Base-by-base conservation (phyloP, 2,797 vertebrate genomes). In the Squalus acanthias region DNA sequence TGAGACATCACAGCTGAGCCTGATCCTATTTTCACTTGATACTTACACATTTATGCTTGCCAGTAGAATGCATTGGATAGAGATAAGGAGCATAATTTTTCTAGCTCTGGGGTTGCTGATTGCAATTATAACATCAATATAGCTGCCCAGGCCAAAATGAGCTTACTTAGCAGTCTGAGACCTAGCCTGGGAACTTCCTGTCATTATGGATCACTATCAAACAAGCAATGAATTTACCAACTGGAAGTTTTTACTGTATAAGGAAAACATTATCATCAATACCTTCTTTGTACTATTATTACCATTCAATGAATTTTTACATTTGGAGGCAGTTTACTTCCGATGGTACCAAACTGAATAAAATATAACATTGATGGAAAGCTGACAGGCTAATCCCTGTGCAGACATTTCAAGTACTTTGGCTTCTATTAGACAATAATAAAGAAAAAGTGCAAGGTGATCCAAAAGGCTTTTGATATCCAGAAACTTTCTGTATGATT, bases 401-500 rank as follows among this genome's bases (percentile, higher is more conserved):
- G 12, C 88, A 91, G 57, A 63, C 57, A 91, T n/a, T 91, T 91
- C 88, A 65, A 91, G 88, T 63, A 60, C 26, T 65, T 91, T 13
- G 63, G 13, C 60, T 63, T 63, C 60, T 63, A 91, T 20, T 26
- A 17, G 8, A 60, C 12, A n/a, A 60, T 63, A 91, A 91, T 85
- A 85, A 46, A 85, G 46, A 63, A 63, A 91, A 63, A 91, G 57
- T 91, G 57, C 88, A 91, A 91, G 15, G 57, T 24, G 33, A 63
- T 91, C 29, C 15, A 91, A 91, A 91, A 63, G 29, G 88, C 60
- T 65, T 65, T 91, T 91, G 88, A 91, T 91, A 91, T 91, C 57
- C 88, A 91, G 88, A 26, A 91, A 91, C 57, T 91, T 91, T 91
- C 88, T 65, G 88, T 91, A 91, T 91, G 88, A 91, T 91, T 91